Percentiles rank a stretch among this genome's conserved stretches.
Evolutionary conservation across 2,113 vertebrate genomes (phyloP).

Genomic region (Chaetodon auriga): DNA sequence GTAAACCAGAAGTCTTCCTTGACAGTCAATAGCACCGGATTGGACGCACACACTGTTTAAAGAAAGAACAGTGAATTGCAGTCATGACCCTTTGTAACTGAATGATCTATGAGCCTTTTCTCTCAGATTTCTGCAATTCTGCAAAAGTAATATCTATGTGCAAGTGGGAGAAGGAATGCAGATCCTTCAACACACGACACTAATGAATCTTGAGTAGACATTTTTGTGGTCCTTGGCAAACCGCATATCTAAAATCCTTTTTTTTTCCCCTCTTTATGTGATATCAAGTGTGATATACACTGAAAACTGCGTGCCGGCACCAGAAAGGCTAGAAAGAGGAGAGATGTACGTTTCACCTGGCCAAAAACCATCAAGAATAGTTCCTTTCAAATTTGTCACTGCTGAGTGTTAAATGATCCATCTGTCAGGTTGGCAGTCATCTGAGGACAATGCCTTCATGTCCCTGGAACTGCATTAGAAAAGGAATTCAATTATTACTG

Average conservation of each 20-base stretch:
- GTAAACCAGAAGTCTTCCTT: background rate
- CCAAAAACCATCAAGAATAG: conserved; percentile 11
- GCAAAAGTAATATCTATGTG: background rate
- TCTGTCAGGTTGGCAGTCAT: conserved; percentile 31
- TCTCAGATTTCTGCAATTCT: background rate
- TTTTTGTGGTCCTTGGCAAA: conserved; percentile 18
- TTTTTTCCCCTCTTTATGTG: background rate
- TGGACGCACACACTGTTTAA: background rate
- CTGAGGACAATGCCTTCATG: conserved; percentile 25
- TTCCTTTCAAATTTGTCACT: conserved; percentile 23
- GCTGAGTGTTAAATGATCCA: conserved; percentile 27
- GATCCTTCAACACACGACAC: background rate
- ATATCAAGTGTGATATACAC: conserved; percentile 4
- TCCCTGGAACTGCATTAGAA: background rate
- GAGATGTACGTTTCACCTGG: conserved; percentile 13
- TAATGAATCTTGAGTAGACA: conserved; percentile 24
- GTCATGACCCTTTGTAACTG: background rate
- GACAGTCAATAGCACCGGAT: background rate
- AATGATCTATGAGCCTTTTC: conserved; percentile 5
- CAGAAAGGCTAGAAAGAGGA: conserved; percentile 3
- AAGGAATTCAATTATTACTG: background rate
- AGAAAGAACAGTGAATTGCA: background rate
- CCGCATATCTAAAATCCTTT: background rate
- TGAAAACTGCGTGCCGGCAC: background rate
- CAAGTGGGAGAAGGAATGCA: conserved; percentile 1